Percentiles rank a stretch among this genome's conserved stretches.
These are phyloP conservation scores for Python bivittatus DNA, from an alignment of 2,113 vertebrate genomes.

Conservation along the genomic window DNA sequence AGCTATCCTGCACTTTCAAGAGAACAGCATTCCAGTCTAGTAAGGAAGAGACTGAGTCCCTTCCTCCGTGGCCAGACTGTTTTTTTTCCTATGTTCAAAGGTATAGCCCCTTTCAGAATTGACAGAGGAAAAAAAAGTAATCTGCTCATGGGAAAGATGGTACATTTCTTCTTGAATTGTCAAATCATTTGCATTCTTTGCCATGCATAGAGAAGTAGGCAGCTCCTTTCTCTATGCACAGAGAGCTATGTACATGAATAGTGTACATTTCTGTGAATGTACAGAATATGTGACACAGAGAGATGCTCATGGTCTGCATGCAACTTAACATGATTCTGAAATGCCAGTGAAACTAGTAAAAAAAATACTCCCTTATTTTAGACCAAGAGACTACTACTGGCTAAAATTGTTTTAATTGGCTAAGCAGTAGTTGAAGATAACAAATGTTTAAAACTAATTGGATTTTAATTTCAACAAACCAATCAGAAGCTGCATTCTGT, in stretches of 20 bases:
- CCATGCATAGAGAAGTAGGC: too few species aligned
- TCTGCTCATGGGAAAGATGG: too few species aligned
- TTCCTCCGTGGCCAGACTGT: too few species aligned
- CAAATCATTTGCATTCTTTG: too few species aligned
- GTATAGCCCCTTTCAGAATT: too few species aligned
- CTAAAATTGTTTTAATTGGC: not conserved
- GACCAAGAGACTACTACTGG: not conserved
- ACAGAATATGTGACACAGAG: not conserved
- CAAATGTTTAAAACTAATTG: not conserved
- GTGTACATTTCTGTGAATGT: not conserved
- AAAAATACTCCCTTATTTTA: not conserved
- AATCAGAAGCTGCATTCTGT: not conserved
- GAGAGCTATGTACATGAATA: not conserved
- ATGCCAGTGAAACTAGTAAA: not conserved
- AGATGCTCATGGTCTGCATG: not conserved
- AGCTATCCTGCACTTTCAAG: not conserved
- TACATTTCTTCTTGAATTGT: too few species aligned
- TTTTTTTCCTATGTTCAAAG: too few species aligned
- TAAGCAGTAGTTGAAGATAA: not conserved
- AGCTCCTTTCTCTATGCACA: not conserved
- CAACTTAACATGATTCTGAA: not conserved
- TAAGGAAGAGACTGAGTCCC: not conserved
- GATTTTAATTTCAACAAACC: conserved; percentile 4
- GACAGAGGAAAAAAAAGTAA: too few species aligned
- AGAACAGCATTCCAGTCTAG: not conserved